Evolutionary conservation across 2,888 invertebrate genomes (phyloP), one percentile per base, ranked within the genome.

Genomic region (Trypoxylon attenuatum): DNA sequence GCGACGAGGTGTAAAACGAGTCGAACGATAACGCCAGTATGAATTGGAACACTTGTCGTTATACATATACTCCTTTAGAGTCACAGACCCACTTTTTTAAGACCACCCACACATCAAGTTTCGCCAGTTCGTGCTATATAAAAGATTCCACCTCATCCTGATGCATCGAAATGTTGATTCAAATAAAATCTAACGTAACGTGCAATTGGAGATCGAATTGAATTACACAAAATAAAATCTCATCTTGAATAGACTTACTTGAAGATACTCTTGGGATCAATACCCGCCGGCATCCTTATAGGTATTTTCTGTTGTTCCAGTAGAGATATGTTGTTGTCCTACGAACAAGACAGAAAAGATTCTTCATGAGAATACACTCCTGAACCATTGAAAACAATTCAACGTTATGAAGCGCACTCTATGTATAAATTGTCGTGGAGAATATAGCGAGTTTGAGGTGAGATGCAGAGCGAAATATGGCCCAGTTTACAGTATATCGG

Each of bases 201-300:
- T 33, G 13, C 13, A 33, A 13, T 33, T 13, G n/a, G 13, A 33
- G 6, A 10, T 33, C n/a, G n/a, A 33, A 8, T 10, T 8, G 33
- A 10, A 33, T 4, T 33, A 13, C 10, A 33, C 13, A 1, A 10
- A 33, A 13, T 33, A 10, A 13, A 10, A 13, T 10, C 13, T 1
- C 8, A 10, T 10, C 13, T n/a, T 13, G 33, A 10, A 10, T 3
- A 13, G 3, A 92, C 94, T 93, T 89, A 90, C 92, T 92, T 93
- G 87, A 92, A 93, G 80, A 92, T 89, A 82, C 90, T 91, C 87
- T 93, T 90, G 73, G 88, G 87, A 84, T 90, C 90, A 69, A 87
- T 83, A 77, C 84, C 83, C 76, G 84, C 75, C 59, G 86, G 82
- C 87, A 87, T 85, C 79, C 87, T 81, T 66, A 87, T 84, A 84